Percentiles rank a stretch among this genome's conserved stretches.
phyloP scores from a whole-genome alignment of 1,140 invertebrate genomes.

The Condylostylus longicornis region DNA sequence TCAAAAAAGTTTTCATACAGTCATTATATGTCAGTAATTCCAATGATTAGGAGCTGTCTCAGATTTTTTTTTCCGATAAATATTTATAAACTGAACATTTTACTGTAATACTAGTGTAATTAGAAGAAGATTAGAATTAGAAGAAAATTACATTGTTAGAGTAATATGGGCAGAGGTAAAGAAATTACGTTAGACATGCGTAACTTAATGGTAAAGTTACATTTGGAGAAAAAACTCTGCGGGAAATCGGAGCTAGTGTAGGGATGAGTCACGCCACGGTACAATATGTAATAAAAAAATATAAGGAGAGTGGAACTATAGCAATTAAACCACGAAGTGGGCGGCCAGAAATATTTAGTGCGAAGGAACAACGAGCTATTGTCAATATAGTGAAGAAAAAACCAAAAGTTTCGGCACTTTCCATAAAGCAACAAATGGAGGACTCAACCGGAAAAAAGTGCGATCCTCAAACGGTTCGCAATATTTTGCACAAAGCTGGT shows the following conservation, averaged over 20 bases:
- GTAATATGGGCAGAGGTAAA: no score
- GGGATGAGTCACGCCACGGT: background rate
- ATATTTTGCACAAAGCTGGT: no score
- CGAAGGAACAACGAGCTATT: conserved; percentile 2
- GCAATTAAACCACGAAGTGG: conserved; percentile 2
- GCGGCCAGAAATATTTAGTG: conserved; percentile 1
- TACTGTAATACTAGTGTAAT: no score
- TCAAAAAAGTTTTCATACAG: no score
- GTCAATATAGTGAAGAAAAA: conserved; percentile 1
- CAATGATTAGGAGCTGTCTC: no score
- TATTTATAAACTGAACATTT: no score
- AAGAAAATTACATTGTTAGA: no score
- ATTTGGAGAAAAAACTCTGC: background rate
- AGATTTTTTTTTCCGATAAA: no score
- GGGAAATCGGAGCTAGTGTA: conserved; percentile 4
- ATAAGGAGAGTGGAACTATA: conserved; percentile 3
- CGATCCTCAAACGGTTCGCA: conserved; percentile 5
- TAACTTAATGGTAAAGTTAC: no score
- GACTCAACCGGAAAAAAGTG: conserved; percentile 2
- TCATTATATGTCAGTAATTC: no score
- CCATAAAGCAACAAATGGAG: background rate
- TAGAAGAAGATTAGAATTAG: no score
- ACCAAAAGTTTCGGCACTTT: conserved; percentile 1
- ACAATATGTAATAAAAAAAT: conserved; percentile 5
- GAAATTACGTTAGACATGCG: no score